A percentile compares a stretch with the other conserved stretches of the same genome.
Evolutionary conservation across 2,797 vertebrate genomes (phyloP).

Genomic region (Rhinogobio ventralis): DNA sequence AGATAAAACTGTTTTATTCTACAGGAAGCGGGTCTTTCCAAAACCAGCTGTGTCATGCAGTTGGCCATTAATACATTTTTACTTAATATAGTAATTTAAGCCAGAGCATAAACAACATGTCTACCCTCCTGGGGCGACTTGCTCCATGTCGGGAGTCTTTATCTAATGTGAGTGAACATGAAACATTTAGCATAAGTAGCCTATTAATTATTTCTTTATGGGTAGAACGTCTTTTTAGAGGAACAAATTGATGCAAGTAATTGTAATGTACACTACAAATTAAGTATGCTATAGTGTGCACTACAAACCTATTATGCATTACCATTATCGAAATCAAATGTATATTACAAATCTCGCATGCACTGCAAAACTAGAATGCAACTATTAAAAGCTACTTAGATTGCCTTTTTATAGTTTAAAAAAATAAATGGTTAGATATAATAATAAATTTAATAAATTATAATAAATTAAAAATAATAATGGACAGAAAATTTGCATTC

Average conservation of each 20-base stretch:
- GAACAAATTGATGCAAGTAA: not conserved
- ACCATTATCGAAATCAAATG: not conserved
- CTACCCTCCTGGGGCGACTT: not conserved
- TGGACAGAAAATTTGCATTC: too few species aligned
- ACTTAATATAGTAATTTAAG: not conserved
- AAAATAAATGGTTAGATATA: too few species aligned
- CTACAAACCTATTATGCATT: not conserved
- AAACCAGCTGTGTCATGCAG: not conserved
- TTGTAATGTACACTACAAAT: not conserved
- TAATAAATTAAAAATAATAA: too few species aligned
- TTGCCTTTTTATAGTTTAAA: not conserved
- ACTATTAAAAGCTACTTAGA: slow-evolving; percentile 7
- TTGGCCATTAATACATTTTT: not conserved
- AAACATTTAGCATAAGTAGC: not conserved
- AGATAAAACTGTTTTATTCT: not conserved
- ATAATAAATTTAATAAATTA: too few species aligned
- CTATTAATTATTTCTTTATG: not conserved
- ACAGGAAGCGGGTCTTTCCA: not conserved
- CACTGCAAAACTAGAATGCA: not conserved
- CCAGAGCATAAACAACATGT: not conserved
- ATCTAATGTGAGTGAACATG: not conserved
- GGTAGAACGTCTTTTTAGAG: not conserved
- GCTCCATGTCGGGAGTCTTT: not conserved
- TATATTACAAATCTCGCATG: not conserved
- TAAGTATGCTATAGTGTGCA: not conserved